Percentiles rank a stretch among this genome's conserved stretches.
These are phyloP conservation scores for Zele albiditarsus DNA, from an alignment of 2,888 invertebrate species.

Conservation along the genomic window DNA sequence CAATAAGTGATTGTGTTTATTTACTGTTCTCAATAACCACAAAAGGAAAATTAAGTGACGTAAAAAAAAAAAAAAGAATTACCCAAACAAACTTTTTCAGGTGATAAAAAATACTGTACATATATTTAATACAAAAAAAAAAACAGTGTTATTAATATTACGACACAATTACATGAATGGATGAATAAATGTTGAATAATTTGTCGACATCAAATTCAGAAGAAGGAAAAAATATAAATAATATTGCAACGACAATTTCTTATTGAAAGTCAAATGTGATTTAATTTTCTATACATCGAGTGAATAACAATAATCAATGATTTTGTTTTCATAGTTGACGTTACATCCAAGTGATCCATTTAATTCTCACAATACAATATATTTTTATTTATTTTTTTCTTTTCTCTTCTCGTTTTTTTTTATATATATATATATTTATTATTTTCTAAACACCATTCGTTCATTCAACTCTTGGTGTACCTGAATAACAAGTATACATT, in stretches of 20 bases:
- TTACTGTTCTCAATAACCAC: background rate
- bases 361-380: slow-evolving; percentile 4
- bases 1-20: background rate
- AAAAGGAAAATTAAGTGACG: background rate
- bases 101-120: background rate
- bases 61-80: background rate
- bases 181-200: background rate
- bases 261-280: background rate
- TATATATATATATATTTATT: background rate
- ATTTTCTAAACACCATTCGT: background rate
- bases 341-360: slow-evolving; percentile 21
- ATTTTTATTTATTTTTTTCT: slow-evolving; percentile 14
- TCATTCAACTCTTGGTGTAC: slow-evolving; percentile 21
- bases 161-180: no score
- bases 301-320: slow-evolving; percentile 6
- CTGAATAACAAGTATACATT: slow-evolving; percentile 18
- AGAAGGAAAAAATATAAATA: background rate
- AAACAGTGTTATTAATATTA: no score
- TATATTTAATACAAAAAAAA: background rate
- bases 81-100: background rate
- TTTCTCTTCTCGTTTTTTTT: background rate
- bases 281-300: background rate
- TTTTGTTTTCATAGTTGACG: background rate
- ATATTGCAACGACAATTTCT: background rate
- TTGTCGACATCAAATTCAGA: background rate